phyloP scores from a whole-genome alignment of 2,797 vertebrate species.

The Zalophus californianus region DNA sequence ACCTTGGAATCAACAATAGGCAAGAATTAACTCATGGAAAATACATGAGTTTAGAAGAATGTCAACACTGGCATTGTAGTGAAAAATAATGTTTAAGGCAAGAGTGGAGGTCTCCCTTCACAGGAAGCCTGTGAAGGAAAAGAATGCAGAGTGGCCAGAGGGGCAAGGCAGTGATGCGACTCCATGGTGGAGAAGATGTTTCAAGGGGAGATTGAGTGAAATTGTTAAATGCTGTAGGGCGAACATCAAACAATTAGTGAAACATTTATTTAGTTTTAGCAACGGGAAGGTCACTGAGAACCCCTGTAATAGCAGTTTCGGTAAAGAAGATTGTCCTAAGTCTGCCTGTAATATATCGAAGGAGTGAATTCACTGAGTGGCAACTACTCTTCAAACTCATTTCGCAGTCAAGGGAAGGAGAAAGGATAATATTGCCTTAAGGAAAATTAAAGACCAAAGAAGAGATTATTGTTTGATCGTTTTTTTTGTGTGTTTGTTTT shows the following conservation, averaged over 20 bases:
- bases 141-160: background rate
- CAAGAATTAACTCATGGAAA: background rate
- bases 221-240: background rate
- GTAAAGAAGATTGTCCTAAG: slow-evolving; percentile 32
- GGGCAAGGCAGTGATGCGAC: background rate
- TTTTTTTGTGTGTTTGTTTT: slow-evolving; percentile 39
- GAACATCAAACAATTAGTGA: background rate
- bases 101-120: background rate
- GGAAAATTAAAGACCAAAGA: background rate
- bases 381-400: background rate
- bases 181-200: background rate
- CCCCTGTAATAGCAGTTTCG: background rate
- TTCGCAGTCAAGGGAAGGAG: background rate
- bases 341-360: background rate
- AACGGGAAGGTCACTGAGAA: background rate
- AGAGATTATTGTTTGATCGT: background rate
- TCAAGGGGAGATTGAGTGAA: background rate
- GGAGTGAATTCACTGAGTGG: background rate
- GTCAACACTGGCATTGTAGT: background rate
- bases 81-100: background rate
- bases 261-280: slow-evolving; percentile 36
- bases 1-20: background rate
- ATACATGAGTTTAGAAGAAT: background rate
- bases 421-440: background rate
- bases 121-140: background rate